These are phyloP conservation scores for Heliconius melpomene DNA, from an alignment of 1,140 invertebrate species.

Conservation along the genomic window DNA sequence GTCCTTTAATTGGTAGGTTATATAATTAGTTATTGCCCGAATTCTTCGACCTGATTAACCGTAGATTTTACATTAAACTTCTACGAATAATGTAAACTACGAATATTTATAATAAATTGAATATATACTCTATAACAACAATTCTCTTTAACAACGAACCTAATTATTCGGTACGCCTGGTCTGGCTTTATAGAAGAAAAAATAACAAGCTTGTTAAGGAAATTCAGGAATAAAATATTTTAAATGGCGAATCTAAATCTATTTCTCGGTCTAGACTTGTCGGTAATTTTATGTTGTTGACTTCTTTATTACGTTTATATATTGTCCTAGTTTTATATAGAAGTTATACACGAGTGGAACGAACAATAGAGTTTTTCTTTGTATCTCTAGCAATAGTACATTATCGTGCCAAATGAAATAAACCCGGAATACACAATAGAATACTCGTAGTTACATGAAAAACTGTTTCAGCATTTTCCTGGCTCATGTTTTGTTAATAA, in stretches of 20 bases:
- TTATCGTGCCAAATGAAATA: constrained; percentile 37
- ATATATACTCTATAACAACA: not conserved
- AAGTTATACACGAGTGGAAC: constrained; percentile 32
- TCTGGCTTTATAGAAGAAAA: not conserved
- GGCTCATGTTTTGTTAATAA: constrained; percentile 30
- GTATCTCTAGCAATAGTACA: constrained; percentile 37
- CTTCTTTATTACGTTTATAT: constrained; percentile 10
- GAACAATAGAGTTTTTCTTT: constrained; percentile 35
- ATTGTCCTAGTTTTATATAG: constrained; percentile 22
- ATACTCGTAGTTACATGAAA: constrained; percentile 23
- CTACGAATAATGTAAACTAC: not conserved
- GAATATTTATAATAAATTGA: not conserved
- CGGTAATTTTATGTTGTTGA: not conserved
- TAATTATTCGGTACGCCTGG: not conserved
- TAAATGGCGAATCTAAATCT: not conserved
- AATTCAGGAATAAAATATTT: constrained; percentile 6
- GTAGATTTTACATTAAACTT: no score
- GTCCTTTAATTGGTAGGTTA: no score
- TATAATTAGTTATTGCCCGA: no score
- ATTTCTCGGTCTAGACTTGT: not conserved
- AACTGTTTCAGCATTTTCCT: constrained; percentile 32
- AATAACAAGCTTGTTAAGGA: constrained; percentile 9
- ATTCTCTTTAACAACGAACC: not conserved
- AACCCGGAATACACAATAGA: constrained; percentile 30
- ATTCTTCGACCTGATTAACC: no score